Conservation (phyloP, 2,888 invertebrate genomes). For the Pyrrhia umbra region DNA sequence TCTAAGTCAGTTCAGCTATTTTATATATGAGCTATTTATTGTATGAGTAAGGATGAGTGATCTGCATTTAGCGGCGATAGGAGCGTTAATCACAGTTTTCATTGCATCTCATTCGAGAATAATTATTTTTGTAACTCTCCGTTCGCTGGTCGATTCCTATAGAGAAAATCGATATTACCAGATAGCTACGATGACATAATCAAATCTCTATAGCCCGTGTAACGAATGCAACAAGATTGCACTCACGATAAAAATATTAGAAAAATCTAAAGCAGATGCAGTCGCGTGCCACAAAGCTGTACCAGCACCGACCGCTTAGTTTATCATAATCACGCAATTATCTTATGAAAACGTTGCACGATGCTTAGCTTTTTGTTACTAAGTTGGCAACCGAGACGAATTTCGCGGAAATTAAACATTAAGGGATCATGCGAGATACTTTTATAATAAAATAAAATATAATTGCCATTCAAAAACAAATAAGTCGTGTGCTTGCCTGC, state of each 20-base stretch:
- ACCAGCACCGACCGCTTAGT: conserved; percentile 48
- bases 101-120: too few relatives aligned
- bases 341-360: conserved; percentile 72
- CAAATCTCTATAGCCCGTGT: background rate
- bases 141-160: background rate
- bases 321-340: conserved; percentile 75
- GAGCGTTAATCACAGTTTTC: too few relatives aligned
- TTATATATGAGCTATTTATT: too few relatives aligned
- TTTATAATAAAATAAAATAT: conserved; percentile 88
- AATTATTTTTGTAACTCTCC: background rate
- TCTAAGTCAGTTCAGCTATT: too few relatives aligned
- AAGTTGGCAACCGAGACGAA: conserved; percentile 75
- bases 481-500: conserved; percentile 81
- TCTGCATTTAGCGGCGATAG: too few relatives aligned
- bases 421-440: conserved; percentile 82
- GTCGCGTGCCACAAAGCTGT: conserved; percentile 52
- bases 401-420: conserved; percentile 86
- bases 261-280: conserved; percentile 33
- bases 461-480: conserved; percentile 90
- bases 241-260: conserved; percentile 39
- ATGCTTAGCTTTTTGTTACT: conserved; percentile 68
- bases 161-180: background rate
- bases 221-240: conserved; percentile 1
- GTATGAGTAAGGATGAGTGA: too few relatives aligned
- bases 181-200: conserved; percentile 8